Conservation (phyloP, 2,888 invertebrate genomes). For the Cremastobaeus sp. region DNA sequence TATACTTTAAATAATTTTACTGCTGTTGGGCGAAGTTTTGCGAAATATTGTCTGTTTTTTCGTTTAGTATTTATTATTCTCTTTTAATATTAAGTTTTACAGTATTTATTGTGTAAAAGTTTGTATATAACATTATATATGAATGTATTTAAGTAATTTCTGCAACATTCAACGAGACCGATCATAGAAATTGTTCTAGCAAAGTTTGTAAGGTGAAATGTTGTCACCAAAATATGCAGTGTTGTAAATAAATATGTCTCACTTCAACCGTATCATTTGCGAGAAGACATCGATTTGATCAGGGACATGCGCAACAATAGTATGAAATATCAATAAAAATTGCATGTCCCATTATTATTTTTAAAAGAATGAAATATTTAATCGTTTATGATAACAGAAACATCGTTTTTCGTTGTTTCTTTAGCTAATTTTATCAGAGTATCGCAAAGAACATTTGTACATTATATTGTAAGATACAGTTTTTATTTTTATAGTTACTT, state of each 20-base stretch:
- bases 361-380: not conserved
- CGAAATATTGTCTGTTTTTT: slow-evolving; percentile 6
- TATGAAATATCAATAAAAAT: not conserved
- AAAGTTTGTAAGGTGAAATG: slow-evolving; percentile 10
- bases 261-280: too few species aligned
- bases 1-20: slow-evolving; percentile 7
- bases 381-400: too few species aligned
- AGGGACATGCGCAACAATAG: slow-evolving; percentile 5
- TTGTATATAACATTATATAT: slow-evolving; percentile 50
- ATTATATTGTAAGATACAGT: too few species aligned
- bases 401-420: too few species aligned
- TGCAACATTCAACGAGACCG: slow-evolving; percentile 12
- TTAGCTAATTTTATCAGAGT: too few species aligned
- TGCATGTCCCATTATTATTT: not conserved
- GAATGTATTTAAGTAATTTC: slow-evolving; percentile 23
- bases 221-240: slow-evolving; percentile 33
- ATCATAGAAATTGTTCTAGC: slow-evolving; percentile 1
- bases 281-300: slow-evolving; percentile 1
- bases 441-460: too few species aligned
- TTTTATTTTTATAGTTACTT: too few species aligned
- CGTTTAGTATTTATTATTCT: slow-evolving; percentile 29
- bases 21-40: not conserved
- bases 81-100: slow-evolving; percentile 27
- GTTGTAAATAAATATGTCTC: too few species aligned
- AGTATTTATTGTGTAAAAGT: slow-evolving; percentile 51